A percentile compares a stretch with the other conserved stretches of the same genome.
These are phyloP conservation scores for Monoplex corrugatus DNA, from an alignment of 2,888 invertebrate species.

Conservation along the genomic window DNA sequence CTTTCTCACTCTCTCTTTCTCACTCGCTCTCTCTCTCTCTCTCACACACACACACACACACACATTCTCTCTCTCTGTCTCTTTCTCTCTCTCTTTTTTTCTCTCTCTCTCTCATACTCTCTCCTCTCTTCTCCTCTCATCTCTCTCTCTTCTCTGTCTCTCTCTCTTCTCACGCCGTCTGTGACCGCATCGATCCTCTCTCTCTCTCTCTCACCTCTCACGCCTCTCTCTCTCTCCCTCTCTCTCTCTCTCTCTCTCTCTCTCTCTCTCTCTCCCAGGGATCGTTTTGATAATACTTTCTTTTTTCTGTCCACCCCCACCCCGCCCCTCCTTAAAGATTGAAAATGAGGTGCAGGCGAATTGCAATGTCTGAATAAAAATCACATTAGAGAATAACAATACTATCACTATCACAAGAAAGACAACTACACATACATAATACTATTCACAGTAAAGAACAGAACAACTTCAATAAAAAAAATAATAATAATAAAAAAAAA, in stretches of 20 bases:
- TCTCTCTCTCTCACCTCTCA: neutral
- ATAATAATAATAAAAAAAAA: too few species aligned
- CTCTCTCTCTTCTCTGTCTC: neutral
- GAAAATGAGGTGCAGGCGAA: too few species aligned
- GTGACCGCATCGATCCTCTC: too few species aligned
- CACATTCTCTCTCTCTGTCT: neutral
- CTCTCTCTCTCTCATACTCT: neutral
- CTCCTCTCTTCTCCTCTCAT: neutral
- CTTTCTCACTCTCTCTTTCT: neutral
- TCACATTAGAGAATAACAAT: neutral
- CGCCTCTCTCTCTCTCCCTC: neutral
- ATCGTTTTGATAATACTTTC: neutral
- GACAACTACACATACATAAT: neutral
- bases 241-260: neutral
- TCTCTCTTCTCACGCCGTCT: too few species aligned
- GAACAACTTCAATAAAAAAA: too few species aligned
- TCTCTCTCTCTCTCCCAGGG: too few species aligned
- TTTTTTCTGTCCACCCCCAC: neutral
- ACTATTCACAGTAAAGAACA: neutral
- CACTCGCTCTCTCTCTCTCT: neutral
- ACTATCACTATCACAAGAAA: neutral
- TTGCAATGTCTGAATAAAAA: too few species aligned
- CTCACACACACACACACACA: neutral
- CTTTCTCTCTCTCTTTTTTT: neutral
- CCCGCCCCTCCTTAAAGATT: neutral